Percentiles rank a stretch among this genome's conserved stretches.
Evolutionary conservation across 2,888 invertebrate genomes (phyloP).

Genomic region (Gymnocheta viridis): DNA sequence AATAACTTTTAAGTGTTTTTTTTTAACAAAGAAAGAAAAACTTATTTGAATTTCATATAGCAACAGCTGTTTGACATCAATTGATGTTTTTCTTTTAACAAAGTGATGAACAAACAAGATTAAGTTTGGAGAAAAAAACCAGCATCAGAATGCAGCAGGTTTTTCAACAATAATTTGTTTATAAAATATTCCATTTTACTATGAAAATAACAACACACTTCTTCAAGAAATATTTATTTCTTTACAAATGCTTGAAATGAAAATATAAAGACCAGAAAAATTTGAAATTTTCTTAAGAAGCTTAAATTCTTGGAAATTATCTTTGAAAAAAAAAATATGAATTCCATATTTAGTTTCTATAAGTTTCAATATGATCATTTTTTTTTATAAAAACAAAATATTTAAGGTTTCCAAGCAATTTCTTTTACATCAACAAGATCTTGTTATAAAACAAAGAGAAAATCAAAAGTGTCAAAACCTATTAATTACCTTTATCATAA

Average conservation of each 20-base stretch:
- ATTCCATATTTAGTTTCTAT: neutral
- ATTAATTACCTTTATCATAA: constrained; percentile 63
- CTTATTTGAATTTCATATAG: neutral
- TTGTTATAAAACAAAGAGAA: neutral
- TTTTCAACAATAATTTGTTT: constrained; percentile 48
- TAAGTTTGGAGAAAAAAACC: neutral
- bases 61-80: constrained; percentile 60
- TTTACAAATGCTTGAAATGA: neutral
- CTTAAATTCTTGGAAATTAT: constrained; percentile 32
- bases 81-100: neutral
- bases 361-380: neutral
- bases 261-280: constrained; percentile 6
- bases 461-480: constrained; percentile 63
- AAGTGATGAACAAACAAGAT: neutral
- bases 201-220: neutral
- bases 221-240: neutral
- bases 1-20: constrained; percentile 6
- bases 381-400: neutral
- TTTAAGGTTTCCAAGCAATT: neutral
- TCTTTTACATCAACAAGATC: neutral
- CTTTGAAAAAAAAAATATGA: neutral
- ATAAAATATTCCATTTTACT: constrained; percentile 38
- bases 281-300: constrained; percentile 4
- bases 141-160: constrained; percentile 22
- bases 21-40: neutral